phyloP scores from a whole-genome alignment of 2,888 invertebrate species.

The Tortricodes alternella region DNA sequence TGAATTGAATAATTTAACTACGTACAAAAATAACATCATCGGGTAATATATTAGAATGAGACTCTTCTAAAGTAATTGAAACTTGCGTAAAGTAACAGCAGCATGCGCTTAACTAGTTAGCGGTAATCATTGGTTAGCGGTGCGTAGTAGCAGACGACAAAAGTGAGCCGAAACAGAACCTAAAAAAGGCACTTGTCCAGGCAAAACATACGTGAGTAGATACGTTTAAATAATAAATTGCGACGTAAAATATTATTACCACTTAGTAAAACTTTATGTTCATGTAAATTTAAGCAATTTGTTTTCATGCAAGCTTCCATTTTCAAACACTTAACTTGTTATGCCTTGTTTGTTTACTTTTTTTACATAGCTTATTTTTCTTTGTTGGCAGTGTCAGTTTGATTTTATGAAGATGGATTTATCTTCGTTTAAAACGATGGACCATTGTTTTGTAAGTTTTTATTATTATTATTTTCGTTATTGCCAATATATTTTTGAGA shows the following conservation, averaged over 20 bases:
- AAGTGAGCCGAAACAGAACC: not conserved
- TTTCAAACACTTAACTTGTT: not conserved
- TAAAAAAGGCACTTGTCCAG: not conserved
- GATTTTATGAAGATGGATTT: not conserved
- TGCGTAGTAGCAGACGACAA: not conserved
- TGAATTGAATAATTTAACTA: conserved; percentile 9
- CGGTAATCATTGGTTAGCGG: conserved; percentile 2
- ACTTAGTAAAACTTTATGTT: not conserved
- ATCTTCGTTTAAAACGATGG: not conserved
- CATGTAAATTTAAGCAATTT: not conserved
- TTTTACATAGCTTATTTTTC: not conserved
- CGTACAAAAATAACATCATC: conserved; percentile 15
- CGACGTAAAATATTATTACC: not conserved
- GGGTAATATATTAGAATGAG: conserved; percentile 6
- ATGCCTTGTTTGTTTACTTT: not conserved
- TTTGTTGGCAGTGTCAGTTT: conserved; percentile 22
- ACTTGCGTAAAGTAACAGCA: conserved; percentile 2
- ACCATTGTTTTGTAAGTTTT: conserved; percentile 21
- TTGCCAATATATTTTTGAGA: no score
- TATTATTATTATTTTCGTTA: not conserved
- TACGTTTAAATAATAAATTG: not conserved
- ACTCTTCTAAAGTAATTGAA: not conserved
- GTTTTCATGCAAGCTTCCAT: not conserved
- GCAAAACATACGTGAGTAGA: conserved; percentile 12
- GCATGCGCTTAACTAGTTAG: no score